Evolutionary conservation across 2,113 vertebrate species (phyloP), one percentile per base, ranked within the genome.

Genomic region (Indicator maculatus): DNA sequence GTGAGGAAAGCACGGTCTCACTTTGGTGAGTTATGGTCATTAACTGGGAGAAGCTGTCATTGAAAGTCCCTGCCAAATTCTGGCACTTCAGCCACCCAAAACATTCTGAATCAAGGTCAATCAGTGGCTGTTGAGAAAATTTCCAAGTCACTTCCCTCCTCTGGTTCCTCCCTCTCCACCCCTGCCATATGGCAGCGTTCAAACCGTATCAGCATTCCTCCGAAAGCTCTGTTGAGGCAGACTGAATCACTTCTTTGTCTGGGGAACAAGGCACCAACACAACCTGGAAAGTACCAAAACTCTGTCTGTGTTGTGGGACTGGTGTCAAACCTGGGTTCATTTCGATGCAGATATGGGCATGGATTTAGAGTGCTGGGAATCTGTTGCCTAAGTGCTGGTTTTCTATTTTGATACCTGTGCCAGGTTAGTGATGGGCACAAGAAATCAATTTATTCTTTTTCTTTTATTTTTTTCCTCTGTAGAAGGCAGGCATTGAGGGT

Each of bases 181-280:
- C 24, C 18, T 24, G 36, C 89, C 96, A 83, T 88, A 53, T 89
- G 94, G 91, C 55, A 95, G 90, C 2, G 1, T 69, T 95, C 83
- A 91, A 41, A 61, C 76, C 45, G 21, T 58, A 27, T 66, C 81
- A 83, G 93, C 95, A 91, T 94, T 96, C 90, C 87, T 33, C 3
- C 65, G 86, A 38, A 36, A 91, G 89, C 88, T 83, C 81, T 73
- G 58, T 33, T 31, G 74, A 91, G 79, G 52, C 65, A 70, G 53
- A 20, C 64, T 89, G 59, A 89, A 89, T 93, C 45, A 70, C 63
- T 86, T 66, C 92, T 93, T 94, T 96, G 89, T 96, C 72, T 0
- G 1, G 86, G 88, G 86, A 91, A 90, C 90, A 92, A 95, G 90
- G 86, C 88, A 93, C 76, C 60, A 13, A 71, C 80, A 50, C 83